Percentiles rank a stretch among this genome's conserved stretches.
phyloP scores from a whole-genome alignment of 2,888 invertebrate species.

The Diaprepes abbreviatus region DNA sequence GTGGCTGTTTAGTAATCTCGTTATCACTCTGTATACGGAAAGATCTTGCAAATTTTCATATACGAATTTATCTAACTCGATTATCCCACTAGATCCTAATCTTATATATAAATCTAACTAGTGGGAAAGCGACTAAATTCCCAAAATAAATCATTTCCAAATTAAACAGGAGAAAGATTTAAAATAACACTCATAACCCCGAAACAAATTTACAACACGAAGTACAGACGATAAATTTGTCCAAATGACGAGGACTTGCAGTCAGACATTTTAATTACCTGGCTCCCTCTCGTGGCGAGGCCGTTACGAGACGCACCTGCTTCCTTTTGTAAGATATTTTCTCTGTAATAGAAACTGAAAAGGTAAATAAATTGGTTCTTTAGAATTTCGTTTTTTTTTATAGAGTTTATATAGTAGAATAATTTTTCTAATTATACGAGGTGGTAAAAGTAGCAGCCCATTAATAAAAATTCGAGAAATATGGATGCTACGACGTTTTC shows the following conservation, averaged over 20 bases:
- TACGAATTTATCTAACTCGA: too few species aligned
- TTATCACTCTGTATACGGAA: too few species aligned
- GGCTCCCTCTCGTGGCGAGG: conserved; percentile 56
- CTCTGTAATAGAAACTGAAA: conserved; percentile 2
- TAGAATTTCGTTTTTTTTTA: neutral
- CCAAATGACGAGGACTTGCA: conserved; percentile 63
- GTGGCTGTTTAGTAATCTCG: too few species aligned
- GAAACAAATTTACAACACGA: conserved; percentile 65
- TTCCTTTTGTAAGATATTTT: conserved; percentile 48
- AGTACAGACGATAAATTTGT: conserved; percentile 64
- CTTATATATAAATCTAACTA: neutral
- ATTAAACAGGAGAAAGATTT: conserved; percentile 61
- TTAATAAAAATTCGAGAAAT: too few species aligned
- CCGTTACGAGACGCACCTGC: conserved; percentile 56
- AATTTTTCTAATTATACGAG: too few species aligned
- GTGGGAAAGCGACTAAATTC: neutral
- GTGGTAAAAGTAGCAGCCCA: too few species aligned
- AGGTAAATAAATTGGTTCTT: conserved; percentile 13
- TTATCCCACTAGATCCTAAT: neutral
- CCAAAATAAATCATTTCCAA: conserved; percentile 27
- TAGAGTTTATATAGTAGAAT: too few species aligned
- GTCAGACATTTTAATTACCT: conserved; percentile 67
- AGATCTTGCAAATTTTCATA: too few species aligned
- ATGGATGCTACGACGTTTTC: too few species aligned
- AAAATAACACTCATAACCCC: conserved; percentile 60